Percentiles rank a stretch among this genome's conserved stretches.
Evolutionary conservation across 2,888 invertebrate species (phyloP).

Genomic region (Plebejus argus): DNA sequence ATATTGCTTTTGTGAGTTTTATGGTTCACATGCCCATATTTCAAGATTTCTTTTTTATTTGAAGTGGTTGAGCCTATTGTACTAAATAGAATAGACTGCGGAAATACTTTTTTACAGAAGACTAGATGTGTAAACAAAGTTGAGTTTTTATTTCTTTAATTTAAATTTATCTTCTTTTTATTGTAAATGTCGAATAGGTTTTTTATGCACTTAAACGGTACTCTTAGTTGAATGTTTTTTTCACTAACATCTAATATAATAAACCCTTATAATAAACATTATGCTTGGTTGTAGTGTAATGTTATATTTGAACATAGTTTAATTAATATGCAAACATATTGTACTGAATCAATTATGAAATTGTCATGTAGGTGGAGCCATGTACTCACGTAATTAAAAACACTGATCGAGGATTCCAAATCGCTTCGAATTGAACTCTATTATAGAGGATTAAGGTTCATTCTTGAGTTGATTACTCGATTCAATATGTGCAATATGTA

Average conservation of each 20-base stretch:
- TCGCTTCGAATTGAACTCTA: neutral
- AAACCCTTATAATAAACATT: too few species aligned
- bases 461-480: neutral
- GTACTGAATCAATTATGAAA: conserved; percentile 36
- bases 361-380: conserved; percentile 36
- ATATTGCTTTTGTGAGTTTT: conserved; percentile 19
- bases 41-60: conserved; percentile 6
- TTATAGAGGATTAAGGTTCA: neutral
- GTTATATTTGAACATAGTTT: conserved; percentile 16
- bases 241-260: neutral
- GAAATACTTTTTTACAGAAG: neutral
- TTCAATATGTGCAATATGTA: conserved; percentile 11
- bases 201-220: too few species aligned
- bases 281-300: neutral
- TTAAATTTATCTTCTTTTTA: too few species aligned
- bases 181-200: neutral
- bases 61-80: conserved; percentile 3
- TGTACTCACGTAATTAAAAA: conserved; percentile 39
- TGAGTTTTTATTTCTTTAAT: too few species aligned
- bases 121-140: neutral
- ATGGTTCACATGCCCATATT: conserved; percentile 10
- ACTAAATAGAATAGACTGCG: neutral
- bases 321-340: conserved; percentile 28
- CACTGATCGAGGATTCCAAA: neutral
- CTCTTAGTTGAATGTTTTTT: neutral